These are phyloP conservation scores for Brenthis ino DNA, from an alignment of 2,888 invertebrate species.

Conservation along the genomic window DNA sequence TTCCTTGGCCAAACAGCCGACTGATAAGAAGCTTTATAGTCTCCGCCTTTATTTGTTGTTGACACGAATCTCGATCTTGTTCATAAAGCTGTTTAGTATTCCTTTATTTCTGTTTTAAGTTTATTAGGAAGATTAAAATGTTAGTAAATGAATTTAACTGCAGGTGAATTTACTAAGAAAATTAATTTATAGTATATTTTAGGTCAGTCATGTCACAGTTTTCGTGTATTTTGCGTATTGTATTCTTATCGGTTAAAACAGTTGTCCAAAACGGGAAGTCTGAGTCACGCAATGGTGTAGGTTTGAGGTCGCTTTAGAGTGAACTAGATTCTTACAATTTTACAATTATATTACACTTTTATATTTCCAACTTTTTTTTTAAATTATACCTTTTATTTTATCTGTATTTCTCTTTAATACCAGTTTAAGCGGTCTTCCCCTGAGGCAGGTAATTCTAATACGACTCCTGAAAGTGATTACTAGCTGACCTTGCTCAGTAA, in stretches of 20 bases:
- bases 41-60: conserved; percentile 67
- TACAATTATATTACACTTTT: neutral
- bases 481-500: conserved; percentile 13
- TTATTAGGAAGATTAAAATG: conserved; percentile 16
- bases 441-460: neutral
- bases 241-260: conserved; percentile 31
- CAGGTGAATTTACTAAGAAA: neutral
- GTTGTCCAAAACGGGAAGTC: conserved; percentile 38
- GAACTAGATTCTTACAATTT: conserved; percentile 10
- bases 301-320: conserved; percentile 22
- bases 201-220: conserved; percentile 23
- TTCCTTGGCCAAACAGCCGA: conserved; percentile 53
- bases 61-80: conserved; percentile 62
- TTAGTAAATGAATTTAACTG: neutral
- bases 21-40: conserved; percentile 69
- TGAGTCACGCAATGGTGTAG: conserved; percentile 37
- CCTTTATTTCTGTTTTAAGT: conserved; percentile 20
- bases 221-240: conserved; percentile 23
- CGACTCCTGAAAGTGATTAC: conserved; percentile 7
- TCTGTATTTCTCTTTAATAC: neutral
- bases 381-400: neutral
- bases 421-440: neutral
- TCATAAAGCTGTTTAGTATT: conserved; percentile 30
- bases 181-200: conserved; percentile 13
- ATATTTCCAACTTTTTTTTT: neutral